phyloP scores from a whole-genome alignment of 2,888 invertebrate genomes.

The Schizaphis graminum region DNA sequence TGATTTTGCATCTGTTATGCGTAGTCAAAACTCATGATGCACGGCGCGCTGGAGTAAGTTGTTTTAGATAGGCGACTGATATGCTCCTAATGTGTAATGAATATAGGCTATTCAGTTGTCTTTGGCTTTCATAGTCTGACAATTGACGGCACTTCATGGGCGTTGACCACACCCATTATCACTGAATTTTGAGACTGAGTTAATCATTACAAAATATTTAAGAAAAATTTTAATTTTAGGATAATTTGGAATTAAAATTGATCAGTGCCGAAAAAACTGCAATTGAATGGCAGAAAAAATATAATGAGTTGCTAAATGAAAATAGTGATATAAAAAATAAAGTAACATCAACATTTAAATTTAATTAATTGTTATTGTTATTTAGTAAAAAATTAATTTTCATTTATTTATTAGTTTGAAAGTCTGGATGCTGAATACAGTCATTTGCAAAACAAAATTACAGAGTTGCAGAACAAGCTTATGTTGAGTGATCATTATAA shows the following conservation, averaged over 20 bases:
- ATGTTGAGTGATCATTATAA: slow-evolving; percentile 48
- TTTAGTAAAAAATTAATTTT: neutral
- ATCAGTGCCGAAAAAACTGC: slow-evolving; percentile 22
- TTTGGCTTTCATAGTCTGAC: too few species aligned
- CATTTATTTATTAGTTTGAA: slow-evolving; percentile 43
- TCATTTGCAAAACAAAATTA: slow-evolving; percentile 58
- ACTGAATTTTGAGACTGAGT: neutral
- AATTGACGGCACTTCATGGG: too few species aligned
- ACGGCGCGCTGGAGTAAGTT: too few species aligned
- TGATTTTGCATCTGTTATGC: too few species aligned
- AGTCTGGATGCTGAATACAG: slow-evolving; percentile 38
- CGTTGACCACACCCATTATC: neutral
- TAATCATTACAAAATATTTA: neutral
- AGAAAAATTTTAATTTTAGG: slow-evolving; percentile 28
- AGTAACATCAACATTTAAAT: slow-evolving; percentile 7
- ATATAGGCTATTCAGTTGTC: too few species aligned
- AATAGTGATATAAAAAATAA: slow-evolving; percentile 41
- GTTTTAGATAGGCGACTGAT: too few species aligned
- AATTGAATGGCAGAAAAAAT: slow-evolving; percentile 49
- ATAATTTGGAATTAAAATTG: slow-evolving; percentile 27
- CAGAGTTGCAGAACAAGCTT: slow-evolving; percentile 54
- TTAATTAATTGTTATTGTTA: neutral
- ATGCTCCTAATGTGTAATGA: too few species aligned
- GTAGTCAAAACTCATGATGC: too few species aligned
- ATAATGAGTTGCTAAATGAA: slow-evolving; percentile 29